A percentile compares a stretch with the other conserved stretches of the same genome.
phyloP scores from a whole-genome alignment of 2,113 vertebrate genomes.

The Lepisosteus oculatus region DNA sequence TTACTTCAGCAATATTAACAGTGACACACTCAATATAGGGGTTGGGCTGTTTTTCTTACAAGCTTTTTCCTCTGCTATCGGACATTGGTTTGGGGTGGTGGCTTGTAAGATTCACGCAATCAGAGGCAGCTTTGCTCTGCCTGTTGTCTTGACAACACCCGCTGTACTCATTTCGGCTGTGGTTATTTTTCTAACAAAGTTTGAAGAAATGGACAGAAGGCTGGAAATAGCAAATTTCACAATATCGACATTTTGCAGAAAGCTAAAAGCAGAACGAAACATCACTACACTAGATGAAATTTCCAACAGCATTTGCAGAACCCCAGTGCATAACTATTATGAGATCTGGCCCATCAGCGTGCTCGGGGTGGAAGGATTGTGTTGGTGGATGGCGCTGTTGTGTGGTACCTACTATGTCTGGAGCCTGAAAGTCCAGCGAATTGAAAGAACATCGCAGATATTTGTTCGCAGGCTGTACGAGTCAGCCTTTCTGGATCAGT shows the following conservation, averaged over 20 bases:
- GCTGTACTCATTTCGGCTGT: conserved; percentile 55
- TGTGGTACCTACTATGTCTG: conserved; percentile 66
- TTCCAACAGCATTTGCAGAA: conserved; percentile 64
- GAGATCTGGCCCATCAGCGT: conserved; percentile 59
- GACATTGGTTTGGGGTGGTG: conserved; percentile 75
- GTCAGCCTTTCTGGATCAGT: conserved; percentile 71
- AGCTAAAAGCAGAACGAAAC: background rate
- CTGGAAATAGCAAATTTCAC: accelerated
- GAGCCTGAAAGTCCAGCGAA: conserved; percentile 67
- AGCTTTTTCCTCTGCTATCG: conserved; percentile 63
- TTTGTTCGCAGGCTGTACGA: conserved; percentile 73
- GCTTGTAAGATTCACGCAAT: conserved; percentile 72
- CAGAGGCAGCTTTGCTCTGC: conserved; percentile 63
- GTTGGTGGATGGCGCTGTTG: conserved; percentile 66
- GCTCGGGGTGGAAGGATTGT: conserved; percentile 60
- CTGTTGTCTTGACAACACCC: conserved; percentile 55
- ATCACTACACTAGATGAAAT: conserved; percentile 59
- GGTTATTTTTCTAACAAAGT: conserved; percentile 50
- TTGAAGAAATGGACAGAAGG: background rate
- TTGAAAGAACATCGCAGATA: conserved; percentile 70
- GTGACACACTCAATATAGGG: conserved; percentile 41
- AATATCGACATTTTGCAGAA: conserved; percentile 46
- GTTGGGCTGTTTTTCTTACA: conserved; percentile 61
- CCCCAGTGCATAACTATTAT: conserved; percentile 57
- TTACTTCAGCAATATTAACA: conserved; percentile 22